Evolutionary conservation across 2,888 invertebrate genomes (phyloP), one percentile per base, ranked within the genome.

Genomic region (Gastracanthus pulcherrimus): DNA sequence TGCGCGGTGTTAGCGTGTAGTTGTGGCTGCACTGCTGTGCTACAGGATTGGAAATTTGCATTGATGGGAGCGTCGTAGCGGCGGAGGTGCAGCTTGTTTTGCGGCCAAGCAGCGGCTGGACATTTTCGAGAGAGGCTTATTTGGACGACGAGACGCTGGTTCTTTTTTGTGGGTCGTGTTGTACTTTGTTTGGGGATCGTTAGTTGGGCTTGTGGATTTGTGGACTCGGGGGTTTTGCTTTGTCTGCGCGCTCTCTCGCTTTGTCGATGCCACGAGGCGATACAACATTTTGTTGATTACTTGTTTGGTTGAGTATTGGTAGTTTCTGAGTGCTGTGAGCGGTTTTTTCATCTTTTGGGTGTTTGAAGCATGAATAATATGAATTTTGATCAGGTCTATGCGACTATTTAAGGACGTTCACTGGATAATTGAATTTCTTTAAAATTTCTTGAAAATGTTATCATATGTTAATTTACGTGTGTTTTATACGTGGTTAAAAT

Each of bases 1-100:
- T 45, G 45, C n/a, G n/a, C 45, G n/a, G 45, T n/a, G 45, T 3
- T n/a, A n/a, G 45, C 45, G 38, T n/a, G n/a, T 38, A n/a, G 45
- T 45, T 3, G 45, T 45, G 45, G 13, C 45, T 45, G 45, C 45
- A 13, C 45, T n/a, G 58, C 13, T 45, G 16, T 45, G 23, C 23
- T 31, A 45, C 69, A 34, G 69, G 51, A 70, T 70, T 70, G 69
- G 51, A 70, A 51, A 70, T 70, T 70, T 70, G 69, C 69, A 70
- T 70, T 41, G n/a, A n/a, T 45, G 51, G 69, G 51, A 48, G 69
- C n/a, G 31, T 60, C 55, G n/a, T n/a, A n/a, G n/a, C n/a, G n/a
- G n/a, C n/a, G n/a, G n/a, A n/a, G 62, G 34, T 31, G 13, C 36
- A 13, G 64, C 36, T 67, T 23, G 58, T 26, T 26, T 58, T 58